Percentiles rank a stretch among this genome's conserved stretches.
Evolutionary conservation across 1,140 invertebrate genomes (phyloP).

Genomic region (Brachionus manjavacas): DNA sequence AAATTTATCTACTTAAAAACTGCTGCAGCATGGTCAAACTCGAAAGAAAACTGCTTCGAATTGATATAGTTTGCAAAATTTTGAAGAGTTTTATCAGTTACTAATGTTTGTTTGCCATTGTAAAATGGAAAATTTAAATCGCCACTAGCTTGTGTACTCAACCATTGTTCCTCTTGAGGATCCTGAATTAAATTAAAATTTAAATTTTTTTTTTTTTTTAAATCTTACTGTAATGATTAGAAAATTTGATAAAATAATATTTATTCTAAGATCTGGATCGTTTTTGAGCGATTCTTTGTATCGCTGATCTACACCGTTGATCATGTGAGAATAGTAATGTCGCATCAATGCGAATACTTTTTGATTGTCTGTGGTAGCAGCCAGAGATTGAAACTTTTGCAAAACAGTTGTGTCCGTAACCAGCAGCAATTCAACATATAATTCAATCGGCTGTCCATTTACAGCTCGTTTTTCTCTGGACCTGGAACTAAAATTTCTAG

Average conservation of each 20-base stretch:
- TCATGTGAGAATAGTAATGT: constrained; percentile 22
- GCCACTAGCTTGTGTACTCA: not conserved
- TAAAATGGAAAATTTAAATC: not conserved
- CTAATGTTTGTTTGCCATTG: not conserved
- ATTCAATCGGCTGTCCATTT: constrained; percentile 4
- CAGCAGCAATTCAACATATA: constrained; percentile 15
- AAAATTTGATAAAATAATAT: constrained; percentile 20
- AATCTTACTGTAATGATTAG: not conserved
- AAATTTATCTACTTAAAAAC: constrained; percentile 19
- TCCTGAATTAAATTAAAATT: not conserved
- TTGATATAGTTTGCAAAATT: not conserved
- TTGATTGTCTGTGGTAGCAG: not conserved
- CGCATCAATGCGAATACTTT: constrained; percentile 15
- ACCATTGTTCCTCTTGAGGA: not conserved
- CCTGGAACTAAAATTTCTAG: not conserved
- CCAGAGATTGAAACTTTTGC: not conserved
- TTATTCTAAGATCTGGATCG: constrained; percentile 26
- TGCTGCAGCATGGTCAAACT: constrained; percentile 34
- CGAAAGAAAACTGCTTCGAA: not conserved
- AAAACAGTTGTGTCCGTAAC: constrained; percentile 16
- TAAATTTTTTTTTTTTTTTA: not conserved
- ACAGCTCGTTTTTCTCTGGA: not conserved
- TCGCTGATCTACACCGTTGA: constrained; percentile 4
- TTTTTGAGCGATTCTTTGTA: not conserved
- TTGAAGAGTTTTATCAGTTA: not conserved